phyloP scores from a whole-genome alignment of 1,140 invertebrate genomes.

The Bombus huntii region DNA sequence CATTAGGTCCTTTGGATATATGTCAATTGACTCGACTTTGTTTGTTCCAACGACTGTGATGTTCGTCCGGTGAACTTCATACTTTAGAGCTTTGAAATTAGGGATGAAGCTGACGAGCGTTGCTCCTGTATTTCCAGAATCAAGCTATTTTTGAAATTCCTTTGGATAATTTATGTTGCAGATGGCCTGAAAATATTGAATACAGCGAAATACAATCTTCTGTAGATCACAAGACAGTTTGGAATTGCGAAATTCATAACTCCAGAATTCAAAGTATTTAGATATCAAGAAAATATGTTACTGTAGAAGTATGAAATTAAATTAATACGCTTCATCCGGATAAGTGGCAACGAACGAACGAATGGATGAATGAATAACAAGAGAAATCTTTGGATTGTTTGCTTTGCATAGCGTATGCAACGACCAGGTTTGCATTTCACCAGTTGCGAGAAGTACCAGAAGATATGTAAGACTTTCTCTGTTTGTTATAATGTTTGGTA shows the following conservation, averaged over 20 bases:
- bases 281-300: too few species aligned
- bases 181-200: not conserved
- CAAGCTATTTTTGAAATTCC: not conserved
- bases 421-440: not conserved
- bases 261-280: too few species aligned
- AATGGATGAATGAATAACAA: not conserved
- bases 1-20: slow-evolving; percentile 3
- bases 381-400: not conserved
- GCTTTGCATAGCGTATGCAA: not conserved
- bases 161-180: not conserved
- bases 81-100: not conserved
- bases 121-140: not conserved
- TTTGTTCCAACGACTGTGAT: too few species aligned
- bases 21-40: slow-evolving; percentile 11
- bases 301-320: not conserved
- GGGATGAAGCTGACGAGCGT: not conserved
- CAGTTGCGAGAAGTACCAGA: not conserved
- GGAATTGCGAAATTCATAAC: too few species aligned
- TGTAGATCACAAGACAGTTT: too few species aligned
- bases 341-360: not conserved
- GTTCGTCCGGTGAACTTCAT: not conserved
- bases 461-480: slow-evolving; percentile 12
- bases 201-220: too few species aligned
- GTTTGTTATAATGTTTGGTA: not conserved
- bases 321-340: not conserved